phyloP scores from a whole-genome alignment of 2,888 invertebrate species.

The Helleia helle region DNA sequence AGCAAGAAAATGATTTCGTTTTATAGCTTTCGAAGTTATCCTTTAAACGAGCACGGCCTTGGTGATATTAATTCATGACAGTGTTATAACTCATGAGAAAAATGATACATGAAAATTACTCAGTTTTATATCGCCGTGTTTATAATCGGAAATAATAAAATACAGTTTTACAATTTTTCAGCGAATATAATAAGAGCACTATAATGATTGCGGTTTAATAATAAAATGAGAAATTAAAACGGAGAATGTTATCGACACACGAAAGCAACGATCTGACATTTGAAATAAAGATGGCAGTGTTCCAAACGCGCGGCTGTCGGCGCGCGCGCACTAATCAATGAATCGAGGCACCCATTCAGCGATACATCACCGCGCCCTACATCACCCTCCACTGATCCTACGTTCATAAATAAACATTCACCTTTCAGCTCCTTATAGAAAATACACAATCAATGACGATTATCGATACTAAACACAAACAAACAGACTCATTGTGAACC shows the following conservation, averaged over 20 bases:
- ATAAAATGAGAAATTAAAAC: slow-evolving; percentile 10
- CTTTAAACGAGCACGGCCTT: too few relatives aligned
- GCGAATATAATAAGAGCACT: slow-evolving; percentile 1
- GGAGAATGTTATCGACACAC: slow-evolving; percentile 17
- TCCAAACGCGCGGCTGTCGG: slow-evolving; percentile 24
- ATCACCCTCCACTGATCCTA: slow-evolving; percentile 10
- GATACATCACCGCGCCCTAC: slow-evolving; percentile 15
- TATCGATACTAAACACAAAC: too few relatives aligned
- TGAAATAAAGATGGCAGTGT: slow-evolving; percentile 30
- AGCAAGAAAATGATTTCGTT: too few relatives aligned
- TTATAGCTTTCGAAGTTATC: too few relatives aligned
- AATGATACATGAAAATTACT: too few relatives aligned
- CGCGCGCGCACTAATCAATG: slow-evolving; percentile 28
- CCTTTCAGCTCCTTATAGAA: slow-evolving; percentile 6
- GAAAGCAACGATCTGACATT: slow-evolving; percentile 22
- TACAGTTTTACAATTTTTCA: background rate
- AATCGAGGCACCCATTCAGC: slow-evolving; percentile 25
- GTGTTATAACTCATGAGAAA: too few relatives aligned
- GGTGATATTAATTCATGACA: too few relatives aligned
- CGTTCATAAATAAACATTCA: slow-evolving; percentile 6
- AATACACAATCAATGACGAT: background rate
- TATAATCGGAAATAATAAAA: slow-evolving; percentile 2
- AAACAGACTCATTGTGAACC: too few relatives aligned
- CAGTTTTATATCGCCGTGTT: too few relatives aligned
- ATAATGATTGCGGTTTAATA: slow-evolving; percentile 3